Evolutionary conservation across 2,113 vertebrate species (phyloP).

Genomic region (Aptenodytes patagonicus): DNA sequence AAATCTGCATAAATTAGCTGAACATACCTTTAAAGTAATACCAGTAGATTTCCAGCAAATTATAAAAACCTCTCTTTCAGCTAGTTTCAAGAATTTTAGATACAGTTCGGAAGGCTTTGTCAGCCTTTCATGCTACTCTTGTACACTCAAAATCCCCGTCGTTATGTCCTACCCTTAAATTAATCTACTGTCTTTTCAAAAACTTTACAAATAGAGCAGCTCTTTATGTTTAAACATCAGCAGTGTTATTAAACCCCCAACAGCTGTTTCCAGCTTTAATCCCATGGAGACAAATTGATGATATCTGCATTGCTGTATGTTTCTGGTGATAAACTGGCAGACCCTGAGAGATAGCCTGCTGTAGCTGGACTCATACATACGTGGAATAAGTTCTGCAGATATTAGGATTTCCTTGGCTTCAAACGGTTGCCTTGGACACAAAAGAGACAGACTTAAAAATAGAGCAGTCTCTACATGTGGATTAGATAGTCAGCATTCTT

Average conservation of each 20-base stretch:
- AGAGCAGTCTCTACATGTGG: constrained; percentile 21
- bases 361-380: background rate
- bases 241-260: background rate
- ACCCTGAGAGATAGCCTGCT: background rate
- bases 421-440: constrained; percentile 77
- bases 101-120: background rate
- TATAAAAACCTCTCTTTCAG: background rate
- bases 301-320: background rate
- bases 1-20: background rate
- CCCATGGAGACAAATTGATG: background rate
- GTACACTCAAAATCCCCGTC: accelerated
- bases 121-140: background rate
- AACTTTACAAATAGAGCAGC: background rate
- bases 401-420: constrained; percentile 52
- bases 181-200: background rate
- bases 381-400: constrained; percentile 6
- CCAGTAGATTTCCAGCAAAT: background rate
- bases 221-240: background rate
- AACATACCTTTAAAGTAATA: background rate
- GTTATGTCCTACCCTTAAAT: background rate
- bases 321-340: background rate
- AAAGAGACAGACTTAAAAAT: constrained; percentile 72
- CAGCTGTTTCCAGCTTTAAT: background rate
- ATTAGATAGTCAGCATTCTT: constrained; percentile 40
- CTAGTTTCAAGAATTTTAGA: background rate